These are phyloP conservation scores for Theropithecus gelada DNA, from an alignment of 2,113 vertebrate genomes.

Conservation along the genomic window DNA sequence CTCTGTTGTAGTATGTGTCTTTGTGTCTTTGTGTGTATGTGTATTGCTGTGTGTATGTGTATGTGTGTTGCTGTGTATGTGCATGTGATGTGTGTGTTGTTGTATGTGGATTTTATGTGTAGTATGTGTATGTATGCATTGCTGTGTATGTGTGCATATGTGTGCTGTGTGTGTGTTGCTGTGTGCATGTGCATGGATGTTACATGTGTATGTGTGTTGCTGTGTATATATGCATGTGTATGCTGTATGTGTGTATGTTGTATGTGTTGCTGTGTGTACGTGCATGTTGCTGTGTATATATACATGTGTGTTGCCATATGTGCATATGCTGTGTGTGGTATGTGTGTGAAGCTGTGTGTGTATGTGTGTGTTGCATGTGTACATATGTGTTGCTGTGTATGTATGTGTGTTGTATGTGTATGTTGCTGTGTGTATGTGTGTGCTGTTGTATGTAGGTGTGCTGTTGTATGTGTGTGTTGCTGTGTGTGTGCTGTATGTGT, in stretches of 20 bases:
- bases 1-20: too few species aligned
- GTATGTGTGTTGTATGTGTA: neutral
- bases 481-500: too few species aligned
- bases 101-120: neutral
- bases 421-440: too few species aligned
- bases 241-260: too few species aligned
- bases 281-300: neutral
- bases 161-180: neutral
- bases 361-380: too few species aligned
- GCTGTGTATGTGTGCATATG: too few species aligned
- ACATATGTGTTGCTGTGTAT: too few species aligned
- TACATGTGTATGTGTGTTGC: too few species aligned
- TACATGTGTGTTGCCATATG: fast-evolving
- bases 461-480: too few species aligned
- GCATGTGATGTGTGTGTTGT: neutral
- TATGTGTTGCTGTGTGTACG: neutral
- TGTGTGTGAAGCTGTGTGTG: fast-evolving
- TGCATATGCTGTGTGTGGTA: too few species aligned
- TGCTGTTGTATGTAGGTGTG: too few species aligned
- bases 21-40: neutral
- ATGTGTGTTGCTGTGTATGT: neutral
- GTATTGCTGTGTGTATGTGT: too few species aligned
- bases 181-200: neutral
- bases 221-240: fast-evolving
- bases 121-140: neutral